These are phyloP conservation scores for Emmelina monodactyla DNA, from an alignment of 2,888 invertebrate species.

Conservation along the genomic window DNA sequence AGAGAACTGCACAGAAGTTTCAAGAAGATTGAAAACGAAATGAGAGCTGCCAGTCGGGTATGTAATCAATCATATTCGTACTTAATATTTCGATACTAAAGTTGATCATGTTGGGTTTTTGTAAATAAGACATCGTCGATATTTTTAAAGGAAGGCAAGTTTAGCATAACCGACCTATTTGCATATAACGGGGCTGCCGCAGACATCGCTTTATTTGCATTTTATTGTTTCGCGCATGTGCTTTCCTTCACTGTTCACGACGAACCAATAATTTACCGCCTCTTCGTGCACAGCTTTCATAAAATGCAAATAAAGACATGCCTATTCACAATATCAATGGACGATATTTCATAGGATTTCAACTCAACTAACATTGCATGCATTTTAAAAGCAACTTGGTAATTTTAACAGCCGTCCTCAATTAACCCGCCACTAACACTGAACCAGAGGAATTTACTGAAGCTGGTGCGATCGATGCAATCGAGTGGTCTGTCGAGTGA, in stretches of 20 bases:
- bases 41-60: constrained; percentile 60
- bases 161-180: too few relatives aligned
- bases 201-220: constrained; percentile 63
- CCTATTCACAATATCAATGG: too few relatives aligned
- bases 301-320: constrained; percentile 59
- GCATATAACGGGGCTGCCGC: too few relatives aligned
- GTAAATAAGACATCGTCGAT: too few relatives aligned
- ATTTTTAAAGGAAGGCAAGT: too few relatives aligned
- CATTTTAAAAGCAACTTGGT: constrained; percentile 51
- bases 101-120: too few relatives aligned
- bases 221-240: constrained; percentile 63
- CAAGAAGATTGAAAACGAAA: constrained; percentile 69
- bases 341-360: constrained; percentile 19
- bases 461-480: constrained; percentile 66
- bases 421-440: constrained; percentile 65
- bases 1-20: constrained; percentile 78
- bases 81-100: too few relatives aligned
- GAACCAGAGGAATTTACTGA: constrained; percentile 66
- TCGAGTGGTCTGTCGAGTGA: constrained; percentile 64
- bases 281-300: constrained; percentile 60
- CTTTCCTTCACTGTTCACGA: constrained; percentile 48
- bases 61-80: too few relatives aligned
- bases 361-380: constrained; percentile 45
- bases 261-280: constrained; percentile 34
- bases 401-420: constrained; percentile 64